A percentile compares a stretch with the other conserved stretches of the same genome.
These are phyloP conservation scores for Drosophila lacicola DNA, from an alignment of 2,888 invertebrate genomes.

Conservation along the genomic window DNA sequence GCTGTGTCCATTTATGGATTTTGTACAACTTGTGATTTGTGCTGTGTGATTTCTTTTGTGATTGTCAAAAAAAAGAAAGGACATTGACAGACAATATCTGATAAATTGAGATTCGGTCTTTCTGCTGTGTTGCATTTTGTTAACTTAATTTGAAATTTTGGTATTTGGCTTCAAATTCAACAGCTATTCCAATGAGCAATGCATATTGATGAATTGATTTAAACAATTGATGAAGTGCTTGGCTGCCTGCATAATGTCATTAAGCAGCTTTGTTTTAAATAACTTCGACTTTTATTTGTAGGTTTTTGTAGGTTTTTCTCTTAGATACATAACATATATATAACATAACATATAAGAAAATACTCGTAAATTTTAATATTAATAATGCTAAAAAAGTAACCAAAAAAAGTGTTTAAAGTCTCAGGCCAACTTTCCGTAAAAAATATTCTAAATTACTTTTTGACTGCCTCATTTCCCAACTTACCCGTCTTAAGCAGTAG, in stretches of 20 bases:
- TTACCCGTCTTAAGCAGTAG: too few species aligned
- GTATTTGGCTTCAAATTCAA: slow-evolving; percentile 4
- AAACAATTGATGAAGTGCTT: neutral
- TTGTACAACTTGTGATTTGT: slow-evolving; percentile 25
- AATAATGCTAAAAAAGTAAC: too few species aligned
- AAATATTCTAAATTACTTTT: too few species aligned
- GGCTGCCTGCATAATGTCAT: neutral
- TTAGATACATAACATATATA: too few species aligned
- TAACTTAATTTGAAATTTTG: slow-evolving; percentile 9
- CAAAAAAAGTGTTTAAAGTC: too few species aligned
- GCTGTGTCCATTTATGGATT: slow-evolving; percentile 12
- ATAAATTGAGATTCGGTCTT: slow-evolving; percentile 12
- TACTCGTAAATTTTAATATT: too few species aligned
- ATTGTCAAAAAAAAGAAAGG: slow-evolving; percentile 21
- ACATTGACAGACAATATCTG: slow-evolving; percentile 29
- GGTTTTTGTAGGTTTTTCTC: neutral
- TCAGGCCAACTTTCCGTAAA: too few species aligned
- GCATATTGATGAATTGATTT: slow-evolving; percentile 14
- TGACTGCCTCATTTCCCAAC: too few species aligned
- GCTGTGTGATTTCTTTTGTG: slow-evolving; percentile 29
- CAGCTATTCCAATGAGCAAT: neutral
- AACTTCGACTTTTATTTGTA: neutral
- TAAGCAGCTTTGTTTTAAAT: neutral
- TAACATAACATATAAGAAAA: too few species aligned
- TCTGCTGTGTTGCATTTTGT: slow-evolving; percentile 13